Conservation (phyloP, 1,140 invertebrate species). For the Pristionchus pacificus region DNA sequence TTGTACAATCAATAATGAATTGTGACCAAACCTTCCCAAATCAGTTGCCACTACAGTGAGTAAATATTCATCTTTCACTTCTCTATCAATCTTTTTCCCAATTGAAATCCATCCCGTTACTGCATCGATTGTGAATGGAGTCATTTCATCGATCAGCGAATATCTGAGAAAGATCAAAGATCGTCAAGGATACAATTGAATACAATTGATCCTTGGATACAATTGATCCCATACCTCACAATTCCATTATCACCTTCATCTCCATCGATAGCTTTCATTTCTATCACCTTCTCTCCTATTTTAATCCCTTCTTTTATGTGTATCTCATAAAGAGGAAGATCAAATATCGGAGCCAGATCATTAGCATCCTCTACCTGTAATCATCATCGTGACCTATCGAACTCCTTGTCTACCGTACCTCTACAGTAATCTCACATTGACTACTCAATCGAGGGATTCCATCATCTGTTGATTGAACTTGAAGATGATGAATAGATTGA, state of each 20-base stretch:
- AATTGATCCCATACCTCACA: slow-evolving; percentile 2
- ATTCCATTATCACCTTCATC: slow-evolving; percentile 3
- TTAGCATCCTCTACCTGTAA: slow-evolving; percentile 73
- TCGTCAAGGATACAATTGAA: neutral
- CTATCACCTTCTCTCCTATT: slow-evolving; percentile 70
- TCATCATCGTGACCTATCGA: no score
- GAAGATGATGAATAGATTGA: slow-evolving; percentile 10
- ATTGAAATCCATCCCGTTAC: slow-evolving; percentile 76
- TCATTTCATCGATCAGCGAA: slow-evolving; percentile 75
- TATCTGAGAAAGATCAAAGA: neutral
- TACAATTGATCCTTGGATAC: neutral
- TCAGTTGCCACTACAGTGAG: slow-evolving; percentile 5
- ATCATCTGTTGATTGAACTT: slow-evolving; percentile 13
- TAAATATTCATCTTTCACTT: slow-evolving; percentile 6
- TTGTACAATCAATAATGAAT: neutral
- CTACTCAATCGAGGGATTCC: slow-evolving; percentile 1
- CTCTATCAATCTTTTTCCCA: slow-evolving; percentile 15
- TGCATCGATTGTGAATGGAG: slow-evolving; percentile 72
- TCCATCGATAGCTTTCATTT: slow-evolving; percentile 12
- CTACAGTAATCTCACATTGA: slow-evolving; percentile 66
- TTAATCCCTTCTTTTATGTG: slow-evolving; percentile 75
- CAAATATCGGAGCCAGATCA: slow-evolving; percentile 81
- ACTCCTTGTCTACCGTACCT: no score
- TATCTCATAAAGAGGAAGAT: slow-evolving; percentile 40
- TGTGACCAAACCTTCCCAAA: slow-evolving; percentile 14